These are phyloP conservation scores for Heliconius nattereri DNA, from an alignment of 1,140 invertebrate species.

Conservation along the genomic window DNA sequence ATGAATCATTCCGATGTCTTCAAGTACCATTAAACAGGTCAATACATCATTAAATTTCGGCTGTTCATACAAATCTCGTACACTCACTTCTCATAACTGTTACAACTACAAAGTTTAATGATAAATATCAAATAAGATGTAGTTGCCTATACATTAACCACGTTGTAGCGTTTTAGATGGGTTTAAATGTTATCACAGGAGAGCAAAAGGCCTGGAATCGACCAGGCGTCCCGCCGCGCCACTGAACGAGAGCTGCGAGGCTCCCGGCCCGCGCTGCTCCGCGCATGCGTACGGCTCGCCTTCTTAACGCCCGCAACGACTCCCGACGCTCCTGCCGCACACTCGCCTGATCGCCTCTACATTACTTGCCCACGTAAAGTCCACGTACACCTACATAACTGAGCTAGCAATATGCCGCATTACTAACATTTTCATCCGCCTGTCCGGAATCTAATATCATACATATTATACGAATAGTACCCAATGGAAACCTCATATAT, in stretches of 20 bases:
- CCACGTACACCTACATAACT: slow-evolving; percentile 12
- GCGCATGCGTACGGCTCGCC: slow-evolving; percentile 67
- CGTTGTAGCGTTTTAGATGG: slow-evolving; percentile 23
- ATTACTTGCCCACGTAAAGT: slow-evolving; percentile 33
- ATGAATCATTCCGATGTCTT: slow-evolving; percentile 36
- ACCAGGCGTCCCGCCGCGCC: slow-evolving; percentile 73
- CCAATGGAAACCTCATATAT: not conserved
- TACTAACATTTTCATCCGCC: slow-evolving; percentile 23
- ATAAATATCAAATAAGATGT: not conserved
- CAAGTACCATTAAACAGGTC: slow-evolving; percentile 23
- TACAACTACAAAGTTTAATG: not conserved
- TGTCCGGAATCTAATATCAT: slow-evolving; percentile 30
- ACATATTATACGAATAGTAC: not conserved
- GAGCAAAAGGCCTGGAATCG: slow-evolving; percentile 61
- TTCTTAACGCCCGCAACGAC: slow-evolving; percentile 34
- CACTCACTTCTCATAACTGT: slow-evolving; percentile 20
- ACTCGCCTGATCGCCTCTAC: slow-evolving; percentile 16
- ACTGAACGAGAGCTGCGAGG: slow-evolving; percentile 66
- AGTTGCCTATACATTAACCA: not conserved
- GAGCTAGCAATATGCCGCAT: slow-evolving; percentile 27
- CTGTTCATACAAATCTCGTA: slow-evolving; percentile 5
- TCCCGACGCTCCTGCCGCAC: slow-evolving; percentile 36
- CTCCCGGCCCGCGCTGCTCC: slow-evolving; percentile 53
- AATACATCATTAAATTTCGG: slow-evolving; percentile 17
- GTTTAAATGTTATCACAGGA: slow-evolving; percentile 55